A percentile compares a stretch with the other conserved stretches of the same genome.
Conservation (phyloP, 2,797 vertebrate species). For the Coregonus sp. region DNA sequence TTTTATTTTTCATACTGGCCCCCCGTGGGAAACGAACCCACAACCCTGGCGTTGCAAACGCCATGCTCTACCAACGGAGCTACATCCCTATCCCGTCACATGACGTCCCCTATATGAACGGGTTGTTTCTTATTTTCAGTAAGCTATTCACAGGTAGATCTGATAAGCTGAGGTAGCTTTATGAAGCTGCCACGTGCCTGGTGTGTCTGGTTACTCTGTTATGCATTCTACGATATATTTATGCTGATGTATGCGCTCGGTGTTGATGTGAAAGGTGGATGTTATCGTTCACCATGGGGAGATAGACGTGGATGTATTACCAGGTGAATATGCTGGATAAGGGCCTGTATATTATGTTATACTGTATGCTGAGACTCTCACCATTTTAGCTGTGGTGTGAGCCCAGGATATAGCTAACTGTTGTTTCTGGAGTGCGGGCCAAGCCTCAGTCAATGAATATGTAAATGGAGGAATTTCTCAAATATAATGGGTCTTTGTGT, state of each 20-base stretch:
- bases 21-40: too few species aligned
- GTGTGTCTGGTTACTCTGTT: background rate
- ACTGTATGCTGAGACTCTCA: slow-evolving; percentile 23
- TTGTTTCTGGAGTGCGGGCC: slow-evolving; percentile 34
- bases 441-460: slow-evolving; percentile 55
- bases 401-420: slow-evolving; percentile 34
- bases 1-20: too few species aligned
- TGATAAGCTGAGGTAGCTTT: background rate
- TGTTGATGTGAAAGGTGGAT: background rate
- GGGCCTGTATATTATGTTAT: background rate
- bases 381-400: slow-evolving; percentile 55
- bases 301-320: background rate
- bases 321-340: background rate
- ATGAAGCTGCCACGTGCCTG: background rate
- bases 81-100: too few species aligned
- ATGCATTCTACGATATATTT: background rate
- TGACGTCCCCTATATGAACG: background rate
- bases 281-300: background rate
- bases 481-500: slow-evolving; percentile 69
- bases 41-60: too few species aligned
- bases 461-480: slow-evolving; percentile 63
- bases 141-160: background rate
- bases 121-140: background rate
- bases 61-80: too few species aligned
- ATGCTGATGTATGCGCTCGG: background rate